Evolutionary conservation across 2,888 invertebrate species (phyloP).

Genomic region (Beris chalybata): DNA sequence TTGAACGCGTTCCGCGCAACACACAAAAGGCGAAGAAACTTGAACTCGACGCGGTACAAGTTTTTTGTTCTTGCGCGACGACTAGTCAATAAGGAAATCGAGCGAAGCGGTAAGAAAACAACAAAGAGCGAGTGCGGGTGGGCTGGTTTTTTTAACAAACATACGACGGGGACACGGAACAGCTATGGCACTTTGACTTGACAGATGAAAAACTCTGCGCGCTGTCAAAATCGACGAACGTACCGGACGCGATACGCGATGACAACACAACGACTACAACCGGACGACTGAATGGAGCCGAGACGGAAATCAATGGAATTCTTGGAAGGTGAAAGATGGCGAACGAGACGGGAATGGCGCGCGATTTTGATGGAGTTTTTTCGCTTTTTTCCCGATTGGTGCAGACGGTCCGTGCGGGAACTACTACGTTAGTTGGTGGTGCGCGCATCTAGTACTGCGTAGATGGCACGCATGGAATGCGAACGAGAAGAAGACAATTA

Average conservation of each 20-base stretch:
- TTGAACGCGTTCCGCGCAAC: no score
- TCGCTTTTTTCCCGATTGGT: no score
- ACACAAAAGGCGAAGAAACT: no score
- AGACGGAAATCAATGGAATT: not conserved
- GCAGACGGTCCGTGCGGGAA: no score
- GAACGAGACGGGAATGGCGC: conserved; percentile 2
- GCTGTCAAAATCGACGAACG: conserved; percentile 20
- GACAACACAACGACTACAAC: conserved; percentile 22
- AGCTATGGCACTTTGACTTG: not conserved
- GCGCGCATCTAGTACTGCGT: no score
- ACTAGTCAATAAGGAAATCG: no score
- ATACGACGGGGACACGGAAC: conserved; percentile 1
- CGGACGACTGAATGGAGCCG: conserved; percentile 1
- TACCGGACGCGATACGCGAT: conserved; percentile 8
- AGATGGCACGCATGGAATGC: no score
- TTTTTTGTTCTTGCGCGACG: no score
- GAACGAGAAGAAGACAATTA: no score
- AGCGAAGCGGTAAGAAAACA: no score
- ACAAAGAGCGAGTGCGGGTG: not conserved
- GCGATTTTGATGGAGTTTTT: not conserved
- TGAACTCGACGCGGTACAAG: no score
- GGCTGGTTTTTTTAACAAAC: not conserved
- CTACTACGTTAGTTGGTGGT: no score
- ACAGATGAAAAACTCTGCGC: conserved; percentile 8
- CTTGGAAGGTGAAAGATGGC: not conserved